A percentile compares a stretch with the other conserved stretches of the same genome.
phyloP scores from a whole-genome alignment of 2,888 invertebrate species.

The Mesopsocus fuscifrons region DNA sequence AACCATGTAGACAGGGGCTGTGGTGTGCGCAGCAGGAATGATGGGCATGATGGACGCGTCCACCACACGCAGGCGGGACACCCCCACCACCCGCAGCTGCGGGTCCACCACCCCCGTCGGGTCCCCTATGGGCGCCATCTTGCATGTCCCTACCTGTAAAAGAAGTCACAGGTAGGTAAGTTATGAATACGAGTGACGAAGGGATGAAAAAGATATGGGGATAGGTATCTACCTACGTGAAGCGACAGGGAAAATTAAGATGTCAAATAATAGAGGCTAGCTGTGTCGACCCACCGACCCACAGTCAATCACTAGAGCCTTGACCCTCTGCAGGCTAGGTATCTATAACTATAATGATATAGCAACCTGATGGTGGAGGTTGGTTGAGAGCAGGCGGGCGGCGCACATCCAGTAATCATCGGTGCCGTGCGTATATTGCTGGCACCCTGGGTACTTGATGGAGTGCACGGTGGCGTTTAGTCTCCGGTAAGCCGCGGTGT shows the following conservation, averaged over 20 bases:
- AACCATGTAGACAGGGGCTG: conserved; percentile 60
- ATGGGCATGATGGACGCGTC: conserved; percentile 66
- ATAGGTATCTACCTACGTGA: too few species aligned
- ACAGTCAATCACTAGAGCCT: too few species aligned
- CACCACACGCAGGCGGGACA: conserved; percentile 46
- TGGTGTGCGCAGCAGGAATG: conserved; percentile 57
- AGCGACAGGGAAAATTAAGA: conserved; percentile 16
- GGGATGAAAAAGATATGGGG: too few species aligned
- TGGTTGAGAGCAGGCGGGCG: conserved; percentile 42
- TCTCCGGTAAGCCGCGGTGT: conserved; percentile 28
- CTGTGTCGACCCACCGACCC: too few species aligned
- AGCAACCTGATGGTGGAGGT: conserved; percentile 51
- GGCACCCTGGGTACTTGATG: conserved; percentile 22
- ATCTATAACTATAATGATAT: too few species aligned
- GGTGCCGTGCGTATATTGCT: conserved; percentile 34
- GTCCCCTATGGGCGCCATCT: conserved; percentile 39
- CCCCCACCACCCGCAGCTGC: conserved; percentile 40
- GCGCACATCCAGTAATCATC: conserved; percentile 51
- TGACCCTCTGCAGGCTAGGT: too few species aligned
- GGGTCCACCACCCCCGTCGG: conserved; percentile 43
- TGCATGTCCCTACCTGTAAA: conserved; percentile 46
- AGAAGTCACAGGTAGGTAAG: too few species aligned
- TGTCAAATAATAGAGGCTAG: conserved; percentile 24
- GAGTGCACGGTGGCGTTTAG: conserved; percentile 24
- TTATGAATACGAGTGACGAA: too few species aligned